These are phyloP conservation scores for Aphelocoma californica DNA, from an alignment of 2,797 vertebrate genomes.

Conservation along the genomic window DNA sequence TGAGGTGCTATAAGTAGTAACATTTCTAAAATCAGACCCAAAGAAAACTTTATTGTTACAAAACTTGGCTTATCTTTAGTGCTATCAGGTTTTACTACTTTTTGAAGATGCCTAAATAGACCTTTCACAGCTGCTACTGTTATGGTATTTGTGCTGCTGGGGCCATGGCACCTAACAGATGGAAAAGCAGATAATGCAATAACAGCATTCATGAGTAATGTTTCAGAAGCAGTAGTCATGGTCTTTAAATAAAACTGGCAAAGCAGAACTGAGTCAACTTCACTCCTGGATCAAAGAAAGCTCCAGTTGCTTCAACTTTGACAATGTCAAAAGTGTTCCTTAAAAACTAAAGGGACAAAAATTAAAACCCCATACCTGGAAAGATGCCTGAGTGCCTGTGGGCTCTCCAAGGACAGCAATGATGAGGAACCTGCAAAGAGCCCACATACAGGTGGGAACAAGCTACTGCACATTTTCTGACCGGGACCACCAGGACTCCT, in stretches of 20 bases:
- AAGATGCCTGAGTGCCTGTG: rapidly evolving
- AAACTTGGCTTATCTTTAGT: constrained; percentile 3
- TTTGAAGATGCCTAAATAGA: constrained; percentile 19
- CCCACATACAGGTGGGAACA: too few relatives aligned
- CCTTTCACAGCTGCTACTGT: constrained; percentile 33
- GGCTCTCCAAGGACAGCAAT: neutral
- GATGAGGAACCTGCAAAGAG: neutral
- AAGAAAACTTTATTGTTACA: neutral
- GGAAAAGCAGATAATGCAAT: constrained; percentile 39
- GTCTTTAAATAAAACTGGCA: constrained; percentile 46
- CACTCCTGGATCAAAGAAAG: neutral
- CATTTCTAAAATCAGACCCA: neutral
- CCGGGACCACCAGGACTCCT: neutral
- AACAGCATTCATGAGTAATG: neutral
- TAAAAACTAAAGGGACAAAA: neutral
- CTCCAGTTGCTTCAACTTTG: neutral
- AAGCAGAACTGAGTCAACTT: neutral
- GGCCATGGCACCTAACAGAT: constrained; percentile 21
- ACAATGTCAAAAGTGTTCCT: neutral
- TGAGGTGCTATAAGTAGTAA: neutral
- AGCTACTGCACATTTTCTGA: rapidly evolving
- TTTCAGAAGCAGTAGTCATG: constrained; percentile 27
- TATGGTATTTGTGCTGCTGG: constrained; percentile 20
- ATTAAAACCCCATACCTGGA: neutral
- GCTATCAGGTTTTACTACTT: neutral